Base-by-base conservation (phyloP, 2,113 vertebrate genomes). In the Grantiella picta region DNA sequence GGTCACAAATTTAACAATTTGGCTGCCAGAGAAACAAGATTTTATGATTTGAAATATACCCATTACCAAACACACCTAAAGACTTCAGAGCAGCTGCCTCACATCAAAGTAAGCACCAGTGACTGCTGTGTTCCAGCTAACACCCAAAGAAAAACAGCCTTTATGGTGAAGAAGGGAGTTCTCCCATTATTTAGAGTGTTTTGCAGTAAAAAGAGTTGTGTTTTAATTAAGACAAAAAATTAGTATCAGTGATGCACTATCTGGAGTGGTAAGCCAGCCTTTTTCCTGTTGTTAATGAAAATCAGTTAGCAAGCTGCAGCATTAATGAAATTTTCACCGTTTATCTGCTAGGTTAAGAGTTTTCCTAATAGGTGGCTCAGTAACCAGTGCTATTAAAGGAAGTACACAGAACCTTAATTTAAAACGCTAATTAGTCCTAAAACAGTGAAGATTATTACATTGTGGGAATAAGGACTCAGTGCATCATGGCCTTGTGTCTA, bases 141-240 rank as follows among this genome's bases (percentile, higher is more conserved):
- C 4, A 24, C 24, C 22, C 36, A 64, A 27, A 36, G 12, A 25
- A 78, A 86, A 21, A 0, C 29, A 40, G 9, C 19, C 23, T 53
- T 29, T 50, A 11, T 1, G 1, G 33, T n/a, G 9, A 71, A 40
- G 35, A 33, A 56, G 9, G 15, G 12, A 80, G n/a, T 5, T 54
- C 40, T 81, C n/a, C 1, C 1, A 36, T 49, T 19, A 47, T 38
- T 66, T 42, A 4, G 61, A 70, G 29, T 38, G 52, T 45, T 71
- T 86, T 68, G 24, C 27, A 72, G 33, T 35, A 86, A 93, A 25
- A 5, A 82, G 57, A 64, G 14, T 3, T 78, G 18, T 44, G 35
- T 33, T 95, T 95, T 84, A 92, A 89, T 84, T 92, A 89, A 89
- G 77, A 80, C 5, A 11, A 82, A 93, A 88, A 88, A 85, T 38